These are phyloP conservation scores for Barbus barbus DNA, from an alignment of 2,113 vertebrate genomes.

Conservation along the genomic window DNA sequence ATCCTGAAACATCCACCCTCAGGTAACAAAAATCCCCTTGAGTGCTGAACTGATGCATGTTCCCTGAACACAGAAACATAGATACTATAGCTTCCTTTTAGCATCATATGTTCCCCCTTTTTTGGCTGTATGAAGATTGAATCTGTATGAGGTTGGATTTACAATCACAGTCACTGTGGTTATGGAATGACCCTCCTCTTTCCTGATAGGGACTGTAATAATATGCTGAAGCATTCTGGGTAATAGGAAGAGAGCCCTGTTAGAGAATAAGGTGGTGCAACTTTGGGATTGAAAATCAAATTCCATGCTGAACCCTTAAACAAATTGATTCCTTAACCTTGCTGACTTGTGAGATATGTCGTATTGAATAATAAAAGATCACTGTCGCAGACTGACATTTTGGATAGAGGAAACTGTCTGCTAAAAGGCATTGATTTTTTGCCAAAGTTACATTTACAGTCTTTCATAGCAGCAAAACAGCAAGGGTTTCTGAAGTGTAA, in stretches of 20 bases:
- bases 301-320: conserved; percentile 60
- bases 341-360: conserved; percentile 25
- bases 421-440: conserved; percentile 8
- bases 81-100: neutral
- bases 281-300: conserved; percentile 69
- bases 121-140: conserved; percentile 57
- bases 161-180: conserved; percentile 51
- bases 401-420: neutral
- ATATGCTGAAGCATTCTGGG: conserved; percentile 66
- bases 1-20: conserved; percentile 6
- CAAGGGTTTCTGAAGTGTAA: neutral
- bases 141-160: conserved; percentile 61
- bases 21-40: neutral
- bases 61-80: neutral
- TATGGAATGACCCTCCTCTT: conserved; percentile 39
- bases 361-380: conserved; percentile 38
- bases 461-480: neutral
- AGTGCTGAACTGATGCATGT: neutral
- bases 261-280: conserved; percentile 37
- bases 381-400: neutral
- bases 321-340: conserved; percentile 66
- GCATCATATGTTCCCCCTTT: neutral
- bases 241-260: conserved; percentile 57
- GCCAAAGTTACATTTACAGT: neutral
- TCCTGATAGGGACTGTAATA: conserved; percentile 51